A percentile compares a stretch with the other conserved stretches of the same genome.
Evolutionary conservation across 2,113 vertebrate genomes (phyloP).

Genomic region (Notothenia coriiceps): DNA sequence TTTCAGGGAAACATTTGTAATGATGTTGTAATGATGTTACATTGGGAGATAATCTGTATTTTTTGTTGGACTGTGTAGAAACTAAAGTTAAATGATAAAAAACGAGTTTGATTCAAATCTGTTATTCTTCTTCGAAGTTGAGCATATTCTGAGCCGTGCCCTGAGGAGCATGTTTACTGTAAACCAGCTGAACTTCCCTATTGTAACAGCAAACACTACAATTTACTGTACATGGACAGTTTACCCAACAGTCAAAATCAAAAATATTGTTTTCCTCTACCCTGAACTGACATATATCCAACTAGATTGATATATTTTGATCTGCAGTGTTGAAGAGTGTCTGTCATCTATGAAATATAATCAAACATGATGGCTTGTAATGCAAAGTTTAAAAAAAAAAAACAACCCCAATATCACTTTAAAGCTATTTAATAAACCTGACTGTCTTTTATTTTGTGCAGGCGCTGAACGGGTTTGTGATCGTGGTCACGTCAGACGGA

Average conservation of each 20-base stretch:
- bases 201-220: too few relatives aligned
- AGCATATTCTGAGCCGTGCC: neutral
- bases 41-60: neutral
- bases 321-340: too few relatives aligned
- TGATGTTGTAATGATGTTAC: neutral
- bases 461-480: conserved; percentile 84
- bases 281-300: too few relatives aligned
- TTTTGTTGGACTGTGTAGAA: neutral
- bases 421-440: neutral
- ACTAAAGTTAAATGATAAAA: neutral
- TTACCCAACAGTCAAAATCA: too few relatives aligned
- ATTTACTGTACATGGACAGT: too few relatives aligned
- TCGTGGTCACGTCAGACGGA: conserved; percentile 81
- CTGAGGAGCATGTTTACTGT: neutral
- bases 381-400: too few relatives aligned
- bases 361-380: too few relatives aligned
- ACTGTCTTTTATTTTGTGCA: conserved; percentile 33
- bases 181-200: neutral
- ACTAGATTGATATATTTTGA: too few relatives aligned
- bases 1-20: neutral
- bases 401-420: too few relatives aligned
- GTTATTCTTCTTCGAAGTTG: neutral
- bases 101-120: neutral
- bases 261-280: too few relatives aligned
- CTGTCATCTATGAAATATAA: too few relatives aligned